Evolutionary conservation across 2,888 invertebrate genomes (phyloP), one percentile per base, ranked within the genome.

Genomic region (Synergus japonicus): DNA sequence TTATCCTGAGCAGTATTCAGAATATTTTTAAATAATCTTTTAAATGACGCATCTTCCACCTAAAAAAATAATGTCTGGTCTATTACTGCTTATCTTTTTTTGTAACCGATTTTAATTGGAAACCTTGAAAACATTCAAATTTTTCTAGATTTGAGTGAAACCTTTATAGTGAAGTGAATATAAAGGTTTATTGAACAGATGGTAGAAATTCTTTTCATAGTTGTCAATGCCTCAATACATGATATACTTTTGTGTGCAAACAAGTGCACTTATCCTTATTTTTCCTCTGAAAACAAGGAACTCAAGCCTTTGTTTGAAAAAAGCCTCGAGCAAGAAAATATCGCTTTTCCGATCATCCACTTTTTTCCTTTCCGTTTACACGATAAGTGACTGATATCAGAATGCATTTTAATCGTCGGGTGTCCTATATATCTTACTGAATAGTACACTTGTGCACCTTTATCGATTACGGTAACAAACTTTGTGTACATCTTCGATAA

Each of bases 1-100:
- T 77, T 60, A 66, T 13, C 81, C 37, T 44, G 64, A 76, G 69
- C 15, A 15, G 69, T 18, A 15, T 44, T 81, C 22, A 29, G 46
- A 76, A 67, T 69, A 65, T 12, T 29, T 69, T 49, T 49, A 9
- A n/a, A 9, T 54, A n/a, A 54, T n/a, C 54, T 54, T 54, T 54
- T 1, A 4, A 54, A n/a, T n/a, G n/a, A n/a, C 18, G 15, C 1
- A 8, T 54, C 54, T 54, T 54, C n/a, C 7, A 54, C 7, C 8
- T n/a, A n/a, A 54, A n/a, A n/a, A n/a, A 18, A 54, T 8, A 54
- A n/a, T 18, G 15, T 54, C n/a, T 54, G 8, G 7, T 37, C 37
- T 37, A 37, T 37, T 37, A 9, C 8, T 0, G 8, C n/a, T 54
- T 66, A 18, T 43, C 18, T 15, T 66, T 43, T 43, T 8, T 2